Percentiles rank a stretch among this genome's conserved stretches.
phyloP scores from a whole-genome alignment of 2,888 invertebrate species.

The Tromatobia lineatoria region DNA sequence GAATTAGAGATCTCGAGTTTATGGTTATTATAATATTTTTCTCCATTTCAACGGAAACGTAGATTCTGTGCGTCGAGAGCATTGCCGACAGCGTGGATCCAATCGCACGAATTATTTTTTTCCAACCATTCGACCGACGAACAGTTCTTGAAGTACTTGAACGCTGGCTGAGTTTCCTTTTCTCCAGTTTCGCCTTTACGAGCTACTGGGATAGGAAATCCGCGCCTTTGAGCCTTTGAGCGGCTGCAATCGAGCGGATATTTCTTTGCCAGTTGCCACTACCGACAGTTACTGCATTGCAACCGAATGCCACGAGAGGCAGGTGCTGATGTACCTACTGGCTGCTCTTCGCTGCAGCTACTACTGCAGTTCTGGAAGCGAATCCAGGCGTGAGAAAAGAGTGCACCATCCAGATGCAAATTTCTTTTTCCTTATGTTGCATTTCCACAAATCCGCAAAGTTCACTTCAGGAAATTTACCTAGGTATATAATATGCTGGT shows the following conservation, averaged over 20 bases:
- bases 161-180: background rate
- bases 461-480: conserved; percentile 20
- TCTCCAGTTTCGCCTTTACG: conserved; percentile 16
- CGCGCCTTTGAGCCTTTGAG: conserved; percentile 38
- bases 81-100: conserved; percentile 5
- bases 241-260: conserved; percentile 38
- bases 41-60: background rate
- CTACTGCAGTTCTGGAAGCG: conserved; percentile 23
- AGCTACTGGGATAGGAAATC: conserved; percentile 35
- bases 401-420: conserved; percentile 30
- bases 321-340: conserved; percentile 12
- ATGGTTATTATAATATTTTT: background rate
- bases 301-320: conserved; percentile 23
- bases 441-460: conserved; percentile 24
- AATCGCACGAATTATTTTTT: conserved; percentile 9
- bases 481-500: conserved; percentile 10
- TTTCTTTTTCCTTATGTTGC: conserved; percentile 17
- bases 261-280: conserved; percentile 40
- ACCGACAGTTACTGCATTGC: background rate
- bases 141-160: conserved; percentile 15
- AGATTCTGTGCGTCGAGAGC: background rate
- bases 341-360: background rate
- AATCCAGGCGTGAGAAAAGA: conserved; percentile 17
- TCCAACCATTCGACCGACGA: conserved; percentile 1
- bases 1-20: conserved; percentile 3